Percentiles rank a stretch among this genome's conserved stretches.
Evolutionary conservation across 2,797 vertebrate genomes (phyloP).

Genomic region (Sebastiscus albofasciatus): DNA sequence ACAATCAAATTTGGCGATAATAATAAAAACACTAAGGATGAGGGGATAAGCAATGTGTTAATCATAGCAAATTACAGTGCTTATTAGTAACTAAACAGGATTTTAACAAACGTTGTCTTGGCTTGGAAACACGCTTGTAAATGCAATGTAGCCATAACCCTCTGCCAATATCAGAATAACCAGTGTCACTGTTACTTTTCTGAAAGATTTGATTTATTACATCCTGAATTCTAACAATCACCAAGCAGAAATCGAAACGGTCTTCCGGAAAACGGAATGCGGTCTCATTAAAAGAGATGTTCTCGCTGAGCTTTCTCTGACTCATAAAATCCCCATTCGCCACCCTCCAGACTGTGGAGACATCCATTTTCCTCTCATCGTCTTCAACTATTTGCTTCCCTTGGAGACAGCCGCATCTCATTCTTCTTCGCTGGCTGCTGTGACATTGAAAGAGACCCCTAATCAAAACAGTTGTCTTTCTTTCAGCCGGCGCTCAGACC

Average conservation of each 20-base stretch:
- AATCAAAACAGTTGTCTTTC: slow-evolving; percentile 89
- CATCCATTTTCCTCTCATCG: slow-evolving; percentile 74
- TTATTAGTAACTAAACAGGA: slow-evolving; percentile 2
- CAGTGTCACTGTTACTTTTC: neutral
- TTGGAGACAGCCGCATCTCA: slow-evolving; percentile 72
- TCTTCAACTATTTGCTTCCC: slow-evolving; percentile 71
- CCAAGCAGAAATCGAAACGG: slow-evolving; percentile 29
- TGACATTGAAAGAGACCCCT: slow-evolving; percentile 84
- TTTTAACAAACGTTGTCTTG: neutral
- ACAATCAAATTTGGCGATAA: slow-evolving; percentile 9
- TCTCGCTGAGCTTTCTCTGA: slow-evolving; percentile 56
- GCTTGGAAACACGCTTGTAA: slow-evolving; percentile 3
- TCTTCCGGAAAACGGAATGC: slow-evolving; percentile 33
- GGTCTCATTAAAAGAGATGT: slow-evolving; percentile 65
- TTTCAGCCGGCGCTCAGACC: slow-evolving; percentile 74
- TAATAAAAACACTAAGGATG: slow-evolving; percentile 1
- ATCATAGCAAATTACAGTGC: neutral
- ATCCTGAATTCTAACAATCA: slow-evolving; percentile 32
- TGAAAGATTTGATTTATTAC: slow-evolving; percentile 7
- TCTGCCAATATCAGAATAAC: neutral
- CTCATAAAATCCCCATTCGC: slow-evolving; percentile 65
- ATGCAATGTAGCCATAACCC: neutral
- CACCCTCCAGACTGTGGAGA: slow-evolving; percentile 68
- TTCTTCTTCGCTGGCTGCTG: slow-evolving; percentile 72
- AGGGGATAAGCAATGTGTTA: neutral